phyloP scores from a whole-genome alignment of 2,888 invertebrate genomes.

The Luperina testacea region DNA sequence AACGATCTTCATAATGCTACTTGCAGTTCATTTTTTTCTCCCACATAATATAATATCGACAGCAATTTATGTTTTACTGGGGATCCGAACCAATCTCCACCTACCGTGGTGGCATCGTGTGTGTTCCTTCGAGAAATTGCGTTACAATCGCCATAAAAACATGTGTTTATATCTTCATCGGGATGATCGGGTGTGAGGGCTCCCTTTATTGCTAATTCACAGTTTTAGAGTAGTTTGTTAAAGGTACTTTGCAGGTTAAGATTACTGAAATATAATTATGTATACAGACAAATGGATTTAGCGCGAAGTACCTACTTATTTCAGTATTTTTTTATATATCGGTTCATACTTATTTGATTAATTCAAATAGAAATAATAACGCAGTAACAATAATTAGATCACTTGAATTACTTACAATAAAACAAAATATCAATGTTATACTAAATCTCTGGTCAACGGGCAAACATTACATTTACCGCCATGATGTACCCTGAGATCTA shows the following conservation, averaged over 20 bases:
- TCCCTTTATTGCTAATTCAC: conserved; percentile 67
- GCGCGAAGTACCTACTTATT: not conserved
- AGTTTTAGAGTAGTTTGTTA: conserved; percentile 56
- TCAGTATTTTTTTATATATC: not conserved
- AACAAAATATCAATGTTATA: not conserved
- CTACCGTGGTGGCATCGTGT: conserved; percentile 65
- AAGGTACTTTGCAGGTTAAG: conserved; percentile 28
- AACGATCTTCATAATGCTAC: conserved; percentile 36
- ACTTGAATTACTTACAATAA: not conserved
- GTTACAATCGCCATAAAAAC: conserved; percentile 71
- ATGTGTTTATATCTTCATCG: conserved; percentile 72
- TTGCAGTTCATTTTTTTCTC: conserved; percentile 53
- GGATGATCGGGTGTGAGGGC: conserved; percentile 58
- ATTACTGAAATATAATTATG: conserved; percentile 4
- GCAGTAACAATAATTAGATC: not conserved
- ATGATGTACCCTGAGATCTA: not conserved
- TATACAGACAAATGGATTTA: not conserved
- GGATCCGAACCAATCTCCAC: conserved; percentile 60
- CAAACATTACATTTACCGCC: not conserved
- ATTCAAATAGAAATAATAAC: not conserved
- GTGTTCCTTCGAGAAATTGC: conserved; percentile 68
- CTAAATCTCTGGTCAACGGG: not conserved
- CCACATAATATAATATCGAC: conserved; percentile 61
- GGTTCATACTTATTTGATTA: not conserved
- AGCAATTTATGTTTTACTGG: conserved; percentile 62